A percentile compares a stretch with the other conserved stretches of the same genome.
These are phyloP conservation scores for Ecliptopera silaceata DNA, from an alignment of 2,888 invertebrate species.

Conservation along the genomic window DNA sequence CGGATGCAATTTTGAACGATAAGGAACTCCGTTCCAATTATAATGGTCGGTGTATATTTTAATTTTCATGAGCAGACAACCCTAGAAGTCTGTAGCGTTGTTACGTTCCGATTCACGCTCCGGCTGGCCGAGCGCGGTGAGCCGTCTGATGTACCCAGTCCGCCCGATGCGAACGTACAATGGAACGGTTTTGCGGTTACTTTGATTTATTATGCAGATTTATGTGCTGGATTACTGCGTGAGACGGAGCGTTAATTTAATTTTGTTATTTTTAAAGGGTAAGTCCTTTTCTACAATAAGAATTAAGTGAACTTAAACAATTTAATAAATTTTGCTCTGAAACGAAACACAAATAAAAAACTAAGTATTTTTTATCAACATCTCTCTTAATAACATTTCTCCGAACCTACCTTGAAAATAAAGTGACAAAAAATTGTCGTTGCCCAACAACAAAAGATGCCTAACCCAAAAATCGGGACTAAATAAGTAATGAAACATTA, in stretches of 20 bases:
- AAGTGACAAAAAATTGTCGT: no score
- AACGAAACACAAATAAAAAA: no score
- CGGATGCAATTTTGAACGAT: no score
- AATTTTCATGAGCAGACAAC: background rate
- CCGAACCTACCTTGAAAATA: no score
- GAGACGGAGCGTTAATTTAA: conserved; percentile 1
- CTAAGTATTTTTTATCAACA: no score
- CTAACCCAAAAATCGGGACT: background rate
- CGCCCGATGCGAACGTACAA: conserved; percentile 18
- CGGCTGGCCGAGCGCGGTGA: conserved; percentile 12
- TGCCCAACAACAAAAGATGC: background rate
- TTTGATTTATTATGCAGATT: conserved; percentile 17
- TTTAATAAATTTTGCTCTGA: no score
- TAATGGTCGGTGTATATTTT: background rate
- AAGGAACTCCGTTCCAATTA: no score
- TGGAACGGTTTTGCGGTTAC: conserved; percentile 15
- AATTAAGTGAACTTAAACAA: no score
- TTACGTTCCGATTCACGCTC: conserved; percentile 21
- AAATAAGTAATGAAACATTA: background rate
- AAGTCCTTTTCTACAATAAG: no score
- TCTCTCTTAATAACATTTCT: no score
- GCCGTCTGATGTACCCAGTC: conserved; percentile 14
- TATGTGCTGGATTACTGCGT: conserved; percentile 2
- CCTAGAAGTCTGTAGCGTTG: conserved; percentile 13
- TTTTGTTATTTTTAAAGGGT: background rate